Percentiles rank a stretch among this genome's conserved stretches.
Evolutionary conservation across 2,113 vertebrate species (phyloP).

Genomic region (Macquaria ambigua): DNA sequence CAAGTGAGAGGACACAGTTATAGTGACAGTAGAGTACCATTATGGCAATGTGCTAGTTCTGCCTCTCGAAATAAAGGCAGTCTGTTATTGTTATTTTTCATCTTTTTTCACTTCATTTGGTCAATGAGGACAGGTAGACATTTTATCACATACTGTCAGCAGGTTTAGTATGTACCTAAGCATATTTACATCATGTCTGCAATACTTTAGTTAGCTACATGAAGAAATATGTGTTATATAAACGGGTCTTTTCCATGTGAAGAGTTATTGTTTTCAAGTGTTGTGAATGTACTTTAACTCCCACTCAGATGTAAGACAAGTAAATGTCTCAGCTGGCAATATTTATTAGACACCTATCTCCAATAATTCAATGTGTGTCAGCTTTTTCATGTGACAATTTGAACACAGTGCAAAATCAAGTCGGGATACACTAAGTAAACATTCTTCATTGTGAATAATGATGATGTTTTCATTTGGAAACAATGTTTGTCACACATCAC

Average conservation of each 20-base stretch:
- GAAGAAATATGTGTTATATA: background rate
- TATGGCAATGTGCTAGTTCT: background rate
- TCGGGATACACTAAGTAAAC: background rate
- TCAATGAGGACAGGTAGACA: background rate
- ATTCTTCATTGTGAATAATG: background rate
- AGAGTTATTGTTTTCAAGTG: background rate
- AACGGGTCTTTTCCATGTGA: background rate
- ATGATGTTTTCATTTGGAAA: constrained; percentile 9
- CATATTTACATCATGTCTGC: background rate
- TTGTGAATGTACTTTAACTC: background rate
- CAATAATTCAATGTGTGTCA: background rate
- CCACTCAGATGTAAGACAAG: background rate
- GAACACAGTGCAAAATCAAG: background rate
- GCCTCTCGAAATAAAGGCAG: background rate
- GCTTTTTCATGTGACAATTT: background rate
- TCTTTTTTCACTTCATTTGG: background rate
- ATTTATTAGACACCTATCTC: background rate
- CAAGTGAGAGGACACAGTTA: constrained; percentile 7
- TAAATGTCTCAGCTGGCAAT: background rate
- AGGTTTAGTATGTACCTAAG: background rate
- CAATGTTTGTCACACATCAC: background rate
- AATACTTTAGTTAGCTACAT: background rate
- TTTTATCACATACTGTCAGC: background rate
- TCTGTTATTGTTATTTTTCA: background rate
- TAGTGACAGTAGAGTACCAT: background rate